phyloP scores from a whole-genome alignment of 2,888 invertebrate species.

The Tipula helvola region DNA sequence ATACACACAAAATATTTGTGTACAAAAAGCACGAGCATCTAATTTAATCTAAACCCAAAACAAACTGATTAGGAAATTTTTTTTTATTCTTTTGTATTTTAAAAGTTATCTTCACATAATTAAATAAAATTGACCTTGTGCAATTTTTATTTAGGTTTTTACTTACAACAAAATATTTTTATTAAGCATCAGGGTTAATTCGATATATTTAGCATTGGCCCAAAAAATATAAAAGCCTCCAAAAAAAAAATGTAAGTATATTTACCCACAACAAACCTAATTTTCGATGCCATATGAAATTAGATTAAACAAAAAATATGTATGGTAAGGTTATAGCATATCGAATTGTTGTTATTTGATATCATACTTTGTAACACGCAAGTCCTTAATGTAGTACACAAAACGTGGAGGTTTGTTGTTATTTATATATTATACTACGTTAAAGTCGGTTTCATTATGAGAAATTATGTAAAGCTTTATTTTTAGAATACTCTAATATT shows the following conservation, averaged over 20 bases:
- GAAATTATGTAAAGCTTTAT: not conserved
- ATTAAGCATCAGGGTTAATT: not conserved
- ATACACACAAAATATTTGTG: not conserved
- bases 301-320: not conserved
- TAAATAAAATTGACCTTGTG: not conserved
- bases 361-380: not conserved
- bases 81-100: not conserved
- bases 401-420: not conserved
- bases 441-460: not conserved
- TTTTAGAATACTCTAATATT: not conserved
- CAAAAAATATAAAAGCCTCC: not conserved
- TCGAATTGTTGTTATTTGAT: not conserved
- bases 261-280: not conserved
- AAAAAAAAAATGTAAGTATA: too few species aligned
- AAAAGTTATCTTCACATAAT: too few species aligned
- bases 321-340: slow-evolving; percentile 4
- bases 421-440: not conserved
- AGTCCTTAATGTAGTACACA: not conserved
- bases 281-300: not conserved
- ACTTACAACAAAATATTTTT: not conserved
- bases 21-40: not conserved
- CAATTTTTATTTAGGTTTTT: not conserved
- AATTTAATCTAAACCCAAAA: not conserved
- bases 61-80: not conserved
- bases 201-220: not conserved